Percentiles rank a stretch among this genome's conserved stretches.
These are phyloP conservation scores for Heliangelus exortis DNA, from an alignment of 2,797 vertebrate genomes.

Conservation along the genomic window DNA sequence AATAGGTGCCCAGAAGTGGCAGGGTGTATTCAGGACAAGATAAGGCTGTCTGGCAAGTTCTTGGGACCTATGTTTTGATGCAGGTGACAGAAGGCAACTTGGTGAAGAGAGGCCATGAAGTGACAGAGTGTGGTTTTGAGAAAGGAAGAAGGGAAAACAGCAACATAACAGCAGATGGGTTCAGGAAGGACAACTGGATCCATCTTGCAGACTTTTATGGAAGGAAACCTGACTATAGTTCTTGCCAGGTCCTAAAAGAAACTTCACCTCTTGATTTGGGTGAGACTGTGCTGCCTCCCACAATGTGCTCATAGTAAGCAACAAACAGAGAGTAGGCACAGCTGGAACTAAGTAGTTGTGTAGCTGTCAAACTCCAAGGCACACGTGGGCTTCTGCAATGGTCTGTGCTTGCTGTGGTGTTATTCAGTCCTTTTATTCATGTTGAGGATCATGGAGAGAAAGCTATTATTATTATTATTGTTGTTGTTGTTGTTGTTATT, in stretches of 20 bases:
- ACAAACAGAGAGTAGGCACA: not conserved
- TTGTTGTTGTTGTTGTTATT: too few species aligned
- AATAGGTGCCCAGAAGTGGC: not conserved
- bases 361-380: not conserved
- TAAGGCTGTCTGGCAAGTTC: not conserved
- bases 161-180: not conserved
- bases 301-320: not conserved
- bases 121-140: not conserved
- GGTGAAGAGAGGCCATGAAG: not conserved
- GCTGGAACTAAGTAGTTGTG: not conserved
- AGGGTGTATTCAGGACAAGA: not conserved
- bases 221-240: not conserved
- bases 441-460: not conserved
- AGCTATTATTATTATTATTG: not conserved
- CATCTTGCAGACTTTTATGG: not conserved
- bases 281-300: not conserved
- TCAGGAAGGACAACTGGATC: not conserved
- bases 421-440: not conserved
- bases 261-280: not conserved
- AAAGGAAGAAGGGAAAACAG: not conserved
- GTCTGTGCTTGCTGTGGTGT: not conserved
- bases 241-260: not conserved
- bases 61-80: not conserved
- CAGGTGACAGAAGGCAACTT: not conserved
- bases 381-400: fast-evolving